Percentiles rank a stretch among this genome's conserved stretches.
phyloP scores from a whole-genome alignment of 2,888 invertebrate genomes.

The Rhagonycha fulva region DNA sequence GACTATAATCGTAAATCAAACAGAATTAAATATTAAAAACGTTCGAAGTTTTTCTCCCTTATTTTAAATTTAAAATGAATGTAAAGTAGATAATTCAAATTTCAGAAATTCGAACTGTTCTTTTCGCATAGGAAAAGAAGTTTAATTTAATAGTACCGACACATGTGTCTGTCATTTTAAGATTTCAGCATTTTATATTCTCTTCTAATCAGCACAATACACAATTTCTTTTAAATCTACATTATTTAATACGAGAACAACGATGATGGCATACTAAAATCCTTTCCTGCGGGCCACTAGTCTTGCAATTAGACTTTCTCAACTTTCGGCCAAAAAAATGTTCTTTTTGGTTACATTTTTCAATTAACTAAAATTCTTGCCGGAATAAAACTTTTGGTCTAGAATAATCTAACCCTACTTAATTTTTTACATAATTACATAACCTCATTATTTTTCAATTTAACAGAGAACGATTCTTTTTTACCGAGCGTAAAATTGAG shows the following conservation, averaged over 20 bases:
- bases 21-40: constrained; percentile 59
- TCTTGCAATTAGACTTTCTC: no score
- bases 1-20: constrained; percentile 58
- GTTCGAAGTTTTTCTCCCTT: constrained; percentile 54
- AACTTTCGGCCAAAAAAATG: no score
- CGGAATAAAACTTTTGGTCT: no score
- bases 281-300: no score
- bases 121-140: constrained; percentile 54
- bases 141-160: constrained; percentile 56
- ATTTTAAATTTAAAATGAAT: constrained; percentile 58
- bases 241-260: no score
- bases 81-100: constrained; percentile 59
- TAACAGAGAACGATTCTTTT: no score
- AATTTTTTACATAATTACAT: not conserved
- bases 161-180: constrained; percentile 56
- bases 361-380: no score
- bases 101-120: constrained; percentile 56
- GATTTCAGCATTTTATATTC: constrained; percentile 50
- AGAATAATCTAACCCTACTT: not conserved
- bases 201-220: constrained; percentile 40
- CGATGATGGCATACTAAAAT: no score
- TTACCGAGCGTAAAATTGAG: no score
- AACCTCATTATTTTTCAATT: not conserved
- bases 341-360: no score
- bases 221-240: not conserved